A percentile compares a stretch with the other conserved stretches of the same genome.
Evolutionary conservation across 2,113 vertebrate species (phyloP).

Genomic region (Eublepharis macularius): DNA sequence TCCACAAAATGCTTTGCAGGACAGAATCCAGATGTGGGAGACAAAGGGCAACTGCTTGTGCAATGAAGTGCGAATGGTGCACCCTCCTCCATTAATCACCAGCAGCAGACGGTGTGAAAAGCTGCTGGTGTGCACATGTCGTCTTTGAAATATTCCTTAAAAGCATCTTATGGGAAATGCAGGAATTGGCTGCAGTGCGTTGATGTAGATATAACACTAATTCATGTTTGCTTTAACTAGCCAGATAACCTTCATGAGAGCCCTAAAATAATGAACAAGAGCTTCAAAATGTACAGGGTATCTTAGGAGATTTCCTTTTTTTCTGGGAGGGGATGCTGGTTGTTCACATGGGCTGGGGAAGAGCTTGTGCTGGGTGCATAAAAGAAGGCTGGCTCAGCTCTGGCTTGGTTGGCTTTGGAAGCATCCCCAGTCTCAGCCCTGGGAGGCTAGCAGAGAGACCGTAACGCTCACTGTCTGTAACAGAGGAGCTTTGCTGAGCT

Average conservation of each 20-base stretch:
- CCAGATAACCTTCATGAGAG: neutral
- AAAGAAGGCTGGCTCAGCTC: neutral
- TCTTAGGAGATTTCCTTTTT: neutral
- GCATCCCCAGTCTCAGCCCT: neutral
- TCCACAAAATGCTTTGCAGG: neutral
- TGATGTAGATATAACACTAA: neutral
- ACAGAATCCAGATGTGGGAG: neutral
- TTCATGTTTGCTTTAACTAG: neutral
- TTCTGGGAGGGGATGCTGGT: neutral
- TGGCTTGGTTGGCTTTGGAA: neutral
- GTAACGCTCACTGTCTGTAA: neutral
- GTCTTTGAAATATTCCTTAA: neutral
- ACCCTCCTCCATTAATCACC: neutral
- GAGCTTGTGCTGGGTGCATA: neutral
- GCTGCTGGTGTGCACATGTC: neutral
- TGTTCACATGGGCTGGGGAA: too few relatives aligned
- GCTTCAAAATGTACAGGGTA: neutral
- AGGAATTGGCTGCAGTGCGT: neutral
- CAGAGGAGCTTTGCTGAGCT: neutral
- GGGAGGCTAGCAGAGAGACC: neutral
- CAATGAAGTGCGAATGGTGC: neutral
- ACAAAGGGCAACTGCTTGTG: neutral
- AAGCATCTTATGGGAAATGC: neutral
- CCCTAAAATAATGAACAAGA: slow-evolving; percentile 13
- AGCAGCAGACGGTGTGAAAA: neutral